Conservation (phyloP, 2,797 vertebrate genomes). For the Hoplostethus atlanticus region DNA sequence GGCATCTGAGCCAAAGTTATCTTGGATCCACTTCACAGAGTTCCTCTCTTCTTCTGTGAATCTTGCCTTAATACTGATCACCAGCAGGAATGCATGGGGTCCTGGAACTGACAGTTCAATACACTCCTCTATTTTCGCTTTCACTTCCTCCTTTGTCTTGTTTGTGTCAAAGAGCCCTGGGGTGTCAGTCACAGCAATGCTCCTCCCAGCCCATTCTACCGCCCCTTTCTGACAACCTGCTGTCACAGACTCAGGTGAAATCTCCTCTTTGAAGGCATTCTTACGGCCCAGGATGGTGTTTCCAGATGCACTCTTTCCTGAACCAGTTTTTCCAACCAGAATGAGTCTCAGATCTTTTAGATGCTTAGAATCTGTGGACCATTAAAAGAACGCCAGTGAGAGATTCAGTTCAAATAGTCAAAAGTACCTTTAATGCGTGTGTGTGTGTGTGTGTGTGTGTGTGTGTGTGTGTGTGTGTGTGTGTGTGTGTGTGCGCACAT, state of each 20-base stretch:
- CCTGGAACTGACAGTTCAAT: slow-evolving; percentile 52
- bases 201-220: accelerated
- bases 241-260: slow-evolving; percentile 53
- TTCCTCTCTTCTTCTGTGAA: slow-evolving; percentile 60
- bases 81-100: slow-evolving; percentile 67
- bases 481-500: neutral
- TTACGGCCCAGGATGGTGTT: slow-evolving; percentile 56
- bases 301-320: slow-evolving; percentile 67
- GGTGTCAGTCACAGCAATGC: slow-evolving; percentile 58
- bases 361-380: slow-evolving; percentile 9
- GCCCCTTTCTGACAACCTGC: slow-evolving; percentile 16
- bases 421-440: neutral
- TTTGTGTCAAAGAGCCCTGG: slow-evolving; percentile 58
- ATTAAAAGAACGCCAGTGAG: neutral
- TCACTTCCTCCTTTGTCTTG: slow-evolving; percentile 18
- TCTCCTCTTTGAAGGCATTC: slow-evolving; percentile 3
- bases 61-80: slow-evolving; percentile 59
- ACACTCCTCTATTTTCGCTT: slow-evolving; percentile 25
- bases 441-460: neutral
- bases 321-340: slow-evolving; percentile 64
- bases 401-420: no score
- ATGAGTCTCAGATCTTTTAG: slow-evolving; percentile 43
- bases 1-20: slow-evolving; percentile 44
- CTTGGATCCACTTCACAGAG: slow-evolving; percentile 59
- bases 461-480: neutral